Conservation (phyloP, 1,140 invertebrate genomes). For the Dufourea novaeangliae region DNA sequence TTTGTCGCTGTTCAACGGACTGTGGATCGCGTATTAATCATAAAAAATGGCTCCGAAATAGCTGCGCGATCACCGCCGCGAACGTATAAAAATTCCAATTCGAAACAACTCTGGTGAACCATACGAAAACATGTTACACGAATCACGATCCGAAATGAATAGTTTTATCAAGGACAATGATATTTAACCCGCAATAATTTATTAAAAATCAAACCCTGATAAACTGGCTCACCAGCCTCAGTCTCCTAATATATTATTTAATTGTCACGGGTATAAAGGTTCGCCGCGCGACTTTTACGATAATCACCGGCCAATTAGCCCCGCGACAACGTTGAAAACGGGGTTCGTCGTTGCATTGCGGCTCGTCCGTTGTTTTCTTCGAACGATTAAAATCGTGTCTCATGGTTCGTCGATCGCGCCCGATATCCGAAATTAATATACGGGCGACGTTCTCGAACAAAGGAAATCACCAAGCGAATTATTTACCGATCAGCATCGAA, state of each 20-base stretch:
- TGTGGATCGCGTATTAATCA: background rate
- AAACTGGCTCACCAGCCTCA: no score
- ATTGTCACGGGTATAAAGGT: background rate
- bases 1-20: background rate
- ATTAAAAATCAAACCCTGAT: no score
- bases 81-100: no score
- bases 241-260: no score
- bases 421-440: background rate
- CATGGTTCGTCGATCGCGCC: background rate
- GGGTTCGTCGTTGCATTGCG: no score
- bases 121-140: no score
- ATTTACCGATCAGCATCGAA: conserved; percentile 20
- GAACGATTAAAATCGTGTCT: background rate
- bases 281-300: background rate
- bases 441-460: background rate
- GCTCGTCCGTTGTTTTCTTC: no score
- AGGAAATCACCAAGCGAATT: background rate
- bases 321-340: background rate
- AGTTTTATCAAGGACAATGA: no score
- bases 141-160: no score
- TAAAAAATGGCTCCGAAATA: background rate
- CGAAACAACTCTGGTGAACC: no score
- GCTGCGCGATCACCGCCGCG: background rate
- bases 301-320: background rate
- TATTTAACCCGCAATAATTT: no score